Evolutionary conservation across 1,140 invertebrate genomes (phyloP), one percentile per base, ranked within the genome.

Genomic region (Lineus longissimus): DNA sequence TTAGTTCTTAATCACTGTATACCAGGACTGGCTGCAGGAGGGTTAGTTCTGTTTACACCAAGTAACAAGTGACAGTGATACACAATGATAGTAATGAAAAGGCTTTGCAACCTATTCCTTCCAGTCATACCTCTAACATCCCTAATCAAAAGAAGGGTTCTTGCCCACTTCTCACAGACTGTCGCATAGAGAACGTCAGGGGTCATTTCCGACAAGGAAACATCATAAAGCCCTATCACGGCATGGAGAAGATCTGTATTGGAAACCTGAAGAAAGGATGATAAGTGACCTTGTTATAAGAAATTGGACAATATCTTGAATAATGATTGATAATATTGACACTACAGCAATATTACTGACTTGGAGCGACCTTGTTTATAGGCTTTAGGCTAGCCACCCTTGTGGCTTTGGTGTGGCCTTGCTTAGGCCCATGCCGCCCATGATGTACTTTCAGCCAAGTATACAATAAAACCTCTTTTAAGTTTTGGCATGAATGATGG

Each of bases 171-270:
- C 40, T 76, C 76, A 73, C 80, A 81, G 2, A 82, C 73, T 25
- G 77, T 78, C 15, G 72, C 62, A 62, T 83, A 83, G 13, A 83
- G 66, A 7, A 77, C 75, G 71, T 80, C 76, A 7, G 76, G 73
- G 0, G 80, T 80, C 70, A 77, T 79, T 55, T 81, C 80, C 33
- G 74, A 73, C 19, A 83, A 64, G 15, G 76, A 78, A 0, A 77
- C 75, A 71, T 81, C 74, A 70, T 81, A 82, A 19, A 83, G 66
- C 7, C 77, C 81, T 43, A 80, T 72, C 9, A 81, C 79, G 45
- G 81, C 77, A 75, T 83, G 81, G n/a, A 83, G 64, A 19, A 83
- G 60, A 41, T 82, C 77, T 58, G 60, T 57, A 62, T 79, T 79
- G 17, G 74, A 72, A 43, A 79, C 68, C 78, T 80, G 65, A 64